phyloP scores from a whole-genome alignment of 2,888 invertebrate genomes.

The Psococerastis gibbosa region DNA sequence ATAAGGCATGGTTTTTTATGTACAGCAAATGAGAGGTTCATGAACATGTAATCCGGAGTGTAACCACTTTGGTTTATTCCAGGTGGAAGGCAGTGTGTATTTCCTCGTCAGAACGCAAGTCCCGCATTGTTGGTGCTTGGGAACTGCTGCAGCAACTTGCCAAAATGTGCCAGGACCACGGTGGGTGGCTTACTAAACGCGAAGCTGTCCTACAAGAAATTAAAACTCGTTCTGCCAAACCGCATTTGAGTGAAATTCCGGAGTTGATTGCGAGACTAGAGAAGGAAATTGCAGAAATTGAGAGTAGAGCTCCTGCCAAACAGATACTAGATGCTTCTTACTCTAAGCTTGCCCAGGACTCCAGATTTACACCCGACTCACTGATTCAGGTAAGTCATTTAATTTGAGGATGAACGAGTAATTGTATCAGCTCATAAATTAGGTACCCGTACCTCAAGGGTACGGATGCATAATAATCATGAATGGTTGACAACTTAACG shows the following conservation, averaged over 20 bases:
- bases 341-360: slow-evolving; percentile 42
- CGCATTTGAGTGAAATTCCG: slow-evolving; percentile 26
- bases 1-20: too few relatives aligned
- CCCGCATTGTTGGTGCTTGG: slow-evolving; percentile 42
- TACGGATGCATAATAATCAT: too few relatives aligned
- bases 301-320: slow-evolving; percentile 34
- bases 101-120: slow-evolving; percentile 49
- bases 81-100: slow-evolving; percentile 62
- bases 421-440: too few relatives aligned
- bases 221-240: slow-evolving; percentile 26
- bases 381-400: slow-evolving; percentile 34
- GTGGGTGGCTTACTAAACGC: slow-evolving; percentile 39
- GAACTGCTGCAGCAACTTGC: slow-evolving; percentile 38
- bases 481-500: too few relatives aligned
- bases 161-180: slow-evolving; percentile 34
- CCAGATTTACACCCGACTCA: slow-evolving; percentile 47
- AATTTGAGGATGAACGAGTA: too few relatives aligned
- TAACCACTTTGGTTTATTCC: too few relatives aligned
- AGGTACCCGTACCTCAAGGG: too few relatives aligned
- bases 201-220: slow-evolving; percentile 39
- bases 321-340: slow-evolving; percentile 48
- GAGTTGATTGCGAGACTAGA: slow-evolving; percentile 37
- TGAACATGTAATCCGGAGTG: too few relatives aligned
- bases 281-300: slow-evolving; percentile 32
- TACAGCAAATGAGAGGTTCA: too few relatives aligned